These are phyloP conservation scores for Zaprionus ornatus DNA, from an alignment of 1,140 invertebrate species.

Conservation along the genomic window DNA sequence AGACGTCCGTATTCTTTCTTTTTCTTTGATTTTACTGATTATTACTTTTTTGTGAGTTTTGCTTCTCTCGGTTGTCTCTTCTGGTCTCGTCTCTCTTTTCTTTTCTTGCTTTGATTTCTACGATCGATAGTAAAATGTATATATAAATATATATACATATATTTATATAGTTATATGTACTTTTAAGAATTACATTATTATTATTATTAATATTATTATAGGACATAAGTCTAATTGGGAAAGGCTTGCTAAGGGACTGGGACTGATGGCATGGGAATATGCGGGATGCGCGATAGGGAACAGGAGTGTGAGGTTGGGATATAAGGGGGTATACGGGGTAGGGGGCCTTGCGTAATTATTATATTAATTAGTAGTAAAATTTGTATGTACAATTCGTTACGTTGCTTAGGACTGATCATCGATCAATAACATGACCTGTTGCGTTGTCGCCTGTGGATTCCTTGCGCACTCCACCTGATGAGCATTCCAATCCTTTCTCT, in stretches of 20 bases:
- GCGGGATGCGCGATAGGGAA: not conserved
- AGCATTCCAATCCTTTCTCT: constrained; percentile 93
- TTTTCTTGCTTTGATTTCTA: constrained; percentile 70
- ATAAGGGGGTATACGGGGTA: not conserved
- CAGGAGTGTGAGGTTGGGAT: not conserved
- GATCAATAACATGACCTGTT: constrained; percentile 89
- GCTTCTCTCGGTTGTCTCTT: not conserved
- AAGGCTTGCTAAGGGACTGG: constrained; percentile 44
- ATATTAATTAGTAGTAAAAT: constrained; percentile 82
- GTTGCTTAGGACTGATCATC: constrained; percentile 85
- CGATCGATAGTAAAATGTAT: constrained; percentile 81
- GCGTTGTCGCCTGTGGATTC: constrained; percentile 84
- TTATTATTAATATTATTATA: constrained; percentile 62
- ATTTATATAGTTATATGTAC: constrained; percentile 76
- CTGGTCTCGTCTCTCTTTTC: not conserved
- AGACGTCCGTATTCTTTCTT: not conserved
- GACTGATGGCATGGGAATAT: constrained; percentile 11
- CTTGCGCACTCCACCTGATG: constrained; percentile 93
- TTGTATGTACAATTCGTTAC: constrained; percentile 80
- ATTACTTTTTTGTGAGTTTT: not conserved
- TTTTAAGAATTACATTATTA: constrained; percentile 80
- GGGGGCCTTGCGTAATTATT: constrained; percentile 66
- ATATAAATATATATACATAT: constrained; percentile 67
- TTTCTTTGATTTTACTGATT: constrained; percentile 3
- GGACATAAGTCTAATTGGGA: constrained; percentile 76